phyloP scores from a whole-genome alignment of 2,797 vertebrate species.

The Alfaro cultratus region DNA sequence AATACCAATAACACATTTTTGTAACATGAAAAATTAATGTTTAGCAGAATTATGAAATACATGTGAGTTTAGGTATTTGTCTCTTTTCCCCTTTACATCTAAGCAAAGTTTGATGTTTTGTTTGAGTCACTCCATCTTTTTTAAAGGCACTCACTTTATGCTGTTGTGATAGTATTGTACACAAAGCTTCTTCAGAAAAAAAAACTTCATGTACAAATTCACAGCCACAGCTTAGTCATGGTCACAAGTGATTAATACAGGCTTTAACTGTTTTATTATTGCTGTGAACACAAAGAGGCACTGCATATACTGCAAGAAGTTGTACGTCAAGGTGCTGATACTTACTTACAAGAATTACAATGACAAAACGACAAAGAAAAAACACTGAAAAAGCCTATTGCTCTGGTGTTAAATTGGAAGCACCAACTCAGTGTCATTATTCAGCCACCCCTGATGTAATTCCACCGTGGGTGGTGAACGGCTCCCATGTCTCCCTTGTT shows the following conservation, averaged over 20 bases:
- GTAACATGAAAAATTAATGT: neutral
- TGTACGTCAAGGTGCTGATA: neutral
- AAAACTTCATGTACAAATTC: neutral
- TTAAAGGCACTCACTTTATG: slow-evolving; percentile 29
- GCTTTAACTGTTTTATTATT: slow-evolving; percentile 30
- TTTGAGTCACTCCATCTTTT: slow-evolving; percentile 7
- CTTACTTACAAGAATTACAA: neutral
- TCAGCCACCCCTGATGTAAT: neutral
- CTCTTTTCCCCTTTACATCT: neutral
- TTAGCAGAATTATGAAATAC: neutral
- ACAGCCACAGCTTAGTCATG: slow-evolving; percentile 37
- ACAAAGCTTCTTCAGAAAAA: neutral
- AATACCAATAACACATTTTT: slow-evolving; percentile 6
- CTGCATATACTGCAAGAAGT: neutral
- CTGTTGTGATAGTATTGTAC: neutral
- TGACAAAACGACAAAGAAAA: neutral
- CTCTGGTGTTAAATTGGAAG: neutral
- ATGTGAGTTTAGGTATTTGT: neutral
- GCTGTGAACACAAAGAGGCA: slow-evolving; percentile 29
- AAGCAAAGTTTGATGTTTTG: neutral
- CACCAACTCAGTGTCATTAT: neutral
- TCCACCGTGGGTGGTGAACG: neutral
- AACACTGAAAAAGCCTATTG: neutral
- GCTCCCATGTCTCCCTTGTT: neutral
- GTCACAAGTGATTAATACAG: slow-evolving; percentile 46